These are phyloP conservation scores for Dryomyza anilis DNA, from an alignment of 2,888 invertebrate genomes.

Conservation along the genomic window DNA sequence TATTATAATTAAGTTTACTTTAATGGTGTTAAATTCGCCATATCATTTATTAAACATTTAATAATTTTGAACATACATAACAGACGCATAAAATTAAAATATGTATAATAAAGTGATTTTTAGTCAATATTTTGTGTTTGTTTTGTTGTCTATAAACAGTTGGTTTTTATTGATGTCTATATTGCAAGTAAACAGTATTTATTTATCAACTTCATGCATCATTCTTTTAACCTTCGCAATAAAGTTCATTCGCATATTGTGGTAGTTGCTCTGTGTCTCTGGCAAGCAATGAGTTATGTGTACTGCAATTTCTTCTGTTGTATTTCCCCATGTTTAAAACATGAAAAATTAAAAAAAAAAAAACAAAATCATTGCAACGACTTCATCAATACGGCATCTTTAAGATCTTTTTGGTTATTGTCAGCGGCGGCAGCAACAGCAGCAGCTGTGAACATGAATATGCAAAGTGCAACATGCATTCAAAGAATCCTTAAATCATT, in stretches of 20 bases:
- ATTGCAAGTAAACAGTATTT: not conserved
- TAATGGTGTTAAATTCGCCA: slow-evolving; percentile 2
- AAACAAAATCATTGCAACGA: not conserved
- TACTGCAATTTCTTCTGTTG: not conserved
- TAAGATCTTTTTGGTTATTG: not conserved
- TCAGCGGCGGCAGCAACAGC: not conserved
- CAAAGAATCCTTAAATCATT: slow-evolving; percentile 21
- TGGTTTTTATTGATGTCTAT: slow-evolving; percentile 8
- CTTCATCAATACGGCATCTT: not conserved
- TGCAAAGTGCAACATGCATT: slow-evolving; percentile 25
- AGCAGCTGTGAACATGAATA: slow-evolving; percentile 26
- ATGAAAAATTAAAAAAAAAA: not conserved
- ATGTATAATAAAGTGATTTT: too few species aligned
- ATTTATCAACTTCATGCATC: not conserved
- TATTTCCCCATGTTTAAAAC: not conserved
- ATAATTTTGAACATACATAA: not conserved
- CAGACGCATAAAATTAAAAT: not conserved
- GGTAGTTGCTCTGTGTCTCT: not conserved
- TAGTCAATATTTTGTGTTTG: too few species aligned
- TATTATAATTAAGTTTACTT: not conserved
- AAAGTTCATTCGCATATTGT: not conserved
- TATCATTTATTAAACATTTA: slow-evolving; percentile 4
- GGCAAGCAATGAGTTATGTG: slow-evolving; percentile 3
- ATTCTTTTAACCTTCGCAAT: not conserved
- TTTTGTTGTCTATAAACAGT: too few species aligned